Base-by-base conservation (phyloP, 2,888 invertebrate genomes). In the Chrysomela aeneicollis region DNA sequence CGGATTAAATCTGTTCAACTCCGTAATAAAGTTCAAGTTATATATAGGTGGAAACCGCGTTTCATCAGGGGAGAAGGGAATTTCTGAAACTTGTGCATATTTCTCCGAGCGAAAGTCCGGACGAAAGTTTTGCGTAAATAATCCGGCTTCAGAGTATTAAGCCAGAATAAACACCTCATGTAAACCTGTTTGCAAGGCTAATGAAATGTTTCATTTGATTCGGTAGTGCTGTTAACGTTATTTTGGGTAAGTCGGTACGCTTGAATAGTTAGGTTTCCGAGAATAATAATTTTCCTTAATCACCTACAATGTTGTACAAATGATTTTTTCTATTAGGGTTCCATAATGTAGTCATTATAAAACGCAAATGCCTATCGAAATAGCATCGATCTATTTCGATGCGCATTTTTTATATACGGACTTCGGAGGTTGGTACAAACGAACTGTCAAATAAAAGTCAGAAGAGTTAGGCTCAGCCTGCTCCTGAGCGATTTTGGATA, bases 121-220 rank as follows among this genome's bases (percentile, higher is more conserved):
- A 69, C 63, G 63, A 68, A 64, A 64, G 63, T 64, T 46, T 17
- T 26, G 64, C 59, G 68, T 69, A 42, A 42, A 42, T 42, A 72
- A 70, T 68, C 70, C 61, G 49, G 63, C 51, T 53, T 52, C 32
- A 52, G 52, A 47, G 60, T 70, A 70, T 69, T 70, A 69, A 68
- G 68, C 72, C 67, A 66, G 64, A 69, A 71, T 71, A 73, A 72
- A 74, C 70, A 74, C 64, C 69, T 70, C 70, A 65, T 60, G 68
- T 63, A 64, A 65, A 70, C 67, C 69, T 70, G 70, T 71, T 72
- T 70, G 68, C 69, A 69, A 69, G 67, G 50, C 71, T 68, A 71
- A 71, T 71, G 72, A 69, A 68, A 69, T 65, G 66, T 71, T 71
- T 63, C 63, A 64, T 67, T 69, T 71, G 70, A 72, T 72, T 70